A percentile compares a stretch with the other conserved stretches of the same genome.
Conservation (phyloP, 2,888 invertebrate genomes). For the Caenorhabditis sulstoni region DNA sequence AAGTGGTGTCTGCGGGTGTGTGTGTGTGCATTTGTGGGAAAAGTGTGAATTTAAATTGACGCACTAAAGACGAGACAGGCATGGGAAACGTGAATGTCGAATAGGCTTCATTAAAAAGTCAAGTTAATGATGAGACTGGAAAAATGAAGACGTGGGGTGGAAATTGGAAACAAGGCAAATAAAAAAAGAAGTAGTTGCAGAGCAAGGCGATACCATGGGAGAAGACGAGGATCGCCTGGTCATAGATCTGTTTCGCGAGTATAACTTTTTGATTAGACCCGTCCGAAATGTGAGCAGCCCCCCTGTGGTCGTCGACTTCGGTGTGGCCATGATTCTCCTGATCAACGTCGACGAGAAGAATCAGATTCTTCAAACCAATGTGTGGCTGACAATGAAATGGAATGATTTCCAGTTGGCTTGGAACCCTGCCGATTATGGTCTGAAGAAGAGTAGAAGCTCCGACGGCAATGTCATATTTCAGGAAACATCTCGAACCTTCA, state of each 20-base stretch:
- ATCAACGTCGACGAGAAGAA: constrained; percentile 82
- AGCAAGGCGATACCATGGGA: constrained; percentile 58
- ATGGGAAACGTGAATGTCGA: constrained; percentile 23
- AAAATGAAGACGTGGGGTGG: constrained; percentile 1
- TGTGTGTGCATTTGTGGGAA: neutral
- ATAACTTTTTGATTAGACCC: constrained; percentile 83
- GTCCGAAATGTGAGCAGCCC: constrained; percentile 81
- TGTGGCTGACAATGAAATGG: constrained; percentile 81
- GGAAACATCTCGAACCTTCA: constrained; percentile 71
- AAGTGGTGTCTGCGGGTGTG: neutral
- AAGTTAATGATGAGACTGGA: constrained; percentile 33
- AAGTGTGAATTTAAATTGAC: constrained; percentile 49
- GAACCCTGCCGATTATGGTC: constrained; percentile 82
- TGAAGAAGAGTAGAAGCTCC: no score
- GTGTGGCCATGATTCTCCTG: constrained; percentile 82
- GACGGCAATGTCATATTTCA: constrained; percentile 1
- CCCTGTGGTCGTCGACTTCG: constrained; percentile 81
- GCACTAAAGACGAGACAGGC: constrained; percentile 24
- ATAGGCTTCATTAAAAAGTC: constrained; percentile 49
- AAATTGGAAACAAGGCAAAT: constrained; percentile 38
- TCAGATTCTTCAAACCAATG: constrained; percentile 81
- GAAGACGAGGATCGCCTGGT: constrained; percentile 82
- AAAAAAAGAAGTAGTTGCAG: constrained; percentile 34
- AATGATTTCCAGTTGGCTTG: constrained; percentile 81
- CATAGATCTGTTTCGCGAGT: constrained; percentile 82